phyloP scores from a whole-genome alignment of 2,113 vertebrate genomes.

The Rhinoderma darwinii region DNA sequence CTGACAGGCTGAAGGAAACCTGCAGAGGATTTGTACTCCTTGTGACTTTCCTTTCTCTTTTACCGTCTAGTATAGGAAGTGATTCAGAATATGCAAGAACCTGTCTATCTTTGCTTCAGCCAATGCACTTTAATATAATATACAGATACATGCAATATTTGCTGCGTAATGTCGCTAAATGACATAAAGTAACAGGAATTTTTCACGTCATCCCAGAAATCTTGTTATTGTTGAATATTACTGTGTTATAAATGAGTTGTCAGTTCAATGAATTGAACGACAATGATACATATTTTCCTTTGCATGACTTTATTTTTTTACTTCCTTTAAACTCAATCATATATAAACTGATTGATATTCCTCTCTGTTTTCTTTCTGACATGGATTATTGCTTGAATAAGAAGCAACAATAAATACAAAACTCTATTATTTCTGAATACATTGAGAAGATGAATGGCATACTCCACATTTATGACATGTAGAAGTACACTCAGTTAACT shows the following conservation, averaged over 20 bases:
- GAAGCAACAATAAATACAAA: slow-evolving; percentile 49
- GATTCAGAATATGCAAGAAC: no score
- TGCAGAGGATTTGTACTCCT: no score
- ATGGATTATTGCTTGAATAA: slow-evolving; percentile 43
- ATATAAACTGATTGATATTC: slow-evolving; percentile 37
- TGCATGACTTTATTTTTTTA: background rate
- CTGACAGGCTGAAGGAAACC: no score
- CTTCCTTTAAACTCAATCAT: slow-evolving; percentile 16
- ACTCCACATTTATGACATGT: slow-evolving; percentile 39
- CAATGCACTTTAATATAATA: background rate
- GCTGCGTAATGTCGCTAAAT: background rate
- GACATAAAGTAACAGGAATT: background rate
- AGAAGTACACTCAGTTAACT: slow-evolving; percentile 12
- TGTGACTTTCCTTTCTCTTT: no score
- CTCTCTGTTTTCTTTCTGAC: slow-evolving; percentile 35
- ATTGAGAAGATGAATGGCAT: slow-evolving; percentile 38
- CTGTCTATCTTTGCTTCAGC: background rate
- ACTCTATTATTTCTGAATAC: slow-evolving; percentile 48
- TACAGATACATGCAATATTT: background rate
- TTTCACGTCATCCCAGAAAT: background rate
- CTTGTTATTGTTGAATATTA: background rate
- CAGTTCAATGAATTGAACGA: slow-evolving; percentile 18
- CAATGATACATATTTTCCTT: slow-evolving; percentile 17
- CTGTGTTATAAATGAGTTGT: slow-evolving; percentile 8
- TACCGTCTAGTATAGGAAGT: no score